phyloP scores from a whole-genome alignment of 2,888 invertebrate genomes.

The Drosophila histrio region DNA sequence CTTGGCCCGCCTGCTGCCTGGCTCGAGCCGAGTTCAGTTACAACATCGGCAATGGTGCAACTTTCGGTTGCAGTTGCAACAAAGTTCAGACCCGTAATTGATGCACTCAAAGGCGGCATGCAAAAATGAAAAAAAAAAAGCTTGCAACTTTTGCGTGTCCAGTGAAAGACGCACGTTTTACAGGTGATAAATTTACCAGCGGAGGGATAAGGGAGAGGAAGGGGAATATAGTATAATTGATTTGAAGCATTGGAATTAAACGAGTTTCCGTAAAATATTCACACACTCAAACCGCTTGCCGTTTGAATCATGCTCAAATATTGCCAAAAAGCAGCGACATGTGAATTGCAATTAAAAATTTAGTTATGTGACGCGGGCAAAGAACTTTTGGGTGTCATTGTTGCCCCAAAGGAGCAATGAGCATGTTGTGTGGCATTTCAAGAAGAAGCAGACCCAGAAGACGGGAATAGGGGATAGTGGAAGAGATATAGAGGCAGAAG shows the following conservation, averaged over 20 bases:
- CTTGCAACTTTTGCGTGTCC: slow-evolving; percentile 28
- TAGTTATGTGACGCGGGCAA: slow-evolving; percentile 11
- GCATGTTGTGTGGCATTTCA: slow-evolving; percentile 22
- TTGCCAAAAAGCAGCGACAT: slow-evolving; percentile 8
- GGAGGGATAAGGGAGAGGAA: not conserved
- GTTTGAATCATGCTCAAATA: not conserved
- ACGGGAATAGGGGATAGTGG: not conserved
- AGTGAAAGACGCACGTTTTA: slow-evolving; percentile 39
- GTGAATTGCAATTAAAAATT: slow-evolving; percentile 60
- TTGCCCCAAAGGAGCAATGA: slow-evolving; percentile 18
- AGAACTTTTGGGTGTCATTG: slow-evolving; percentile 16
- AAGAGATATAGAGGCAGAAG: not conserved
- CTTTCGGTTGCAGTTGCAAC: slow-evolving; percentile 57
- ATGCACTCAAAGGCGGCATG: slow-evolving; percentile 63
- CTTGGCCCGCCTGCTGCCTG: not conserved
- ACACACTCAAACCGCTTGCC: slow-evolving; percentile 3
- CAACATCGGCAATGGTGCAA: slow-evolving; percentile 37
- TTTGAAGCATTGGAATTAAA: slow-evolving; percentile 52
- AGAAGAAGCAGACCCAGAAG: not conserved
- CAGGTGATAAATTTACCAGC: slow-evolving; percentile 65
- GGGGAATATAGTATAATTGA: slow-evolving; percentile 63
- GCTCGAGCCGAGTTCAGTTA: slow-evolving; percentile 29
- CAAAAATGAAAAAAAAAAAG: slow-evolving; percentile 7
- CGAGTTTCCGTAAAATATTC: slow-evolving; percentile 11
- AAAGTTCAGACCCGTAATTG: slow-evolving; percentile 67